Evolutionary conservation across 2,113 vertebrate genomes (phyloP).

Genomic region (Nettapus auritus): DNA sequence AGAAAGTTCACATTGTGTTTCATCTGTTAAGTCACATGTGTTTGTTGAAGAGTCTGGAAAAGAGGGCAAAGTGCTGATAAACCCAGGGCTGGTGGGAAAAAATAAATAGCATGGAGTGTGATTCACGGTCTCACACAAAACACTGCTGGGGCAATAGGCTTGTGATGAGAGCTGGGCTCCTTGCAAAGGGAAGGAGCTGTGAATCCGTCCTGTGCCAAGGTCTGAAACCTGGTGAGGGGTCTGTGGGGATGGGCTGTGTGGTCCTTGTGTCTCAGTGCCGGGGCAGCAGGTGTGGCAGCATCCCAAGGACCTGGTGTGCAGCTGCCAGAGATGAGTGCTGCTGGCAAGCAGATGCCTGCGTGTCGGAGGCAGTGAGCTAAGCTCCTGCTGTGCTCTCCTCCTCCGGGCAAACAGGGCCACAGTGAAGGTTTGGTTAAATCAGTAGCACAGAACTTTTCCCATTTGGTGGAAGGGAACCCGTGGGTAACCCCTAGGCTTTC

Average conservation of each 20-base stretch:
- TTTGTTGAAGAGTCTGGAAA: neutral
- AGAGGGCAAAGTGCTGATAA: neutral
- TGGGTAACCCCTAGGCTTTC: neutral
- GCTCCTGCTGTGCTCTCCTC: neutral
- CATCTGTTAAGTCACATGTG: neutral
- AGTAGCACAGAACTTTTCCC: neutral
- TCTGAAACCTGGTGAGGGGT: neutral
- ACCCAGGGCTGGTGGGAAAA: neutral
- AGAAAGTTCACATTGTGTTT: neutral
- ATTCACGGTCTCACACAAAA: rapidly evolving
- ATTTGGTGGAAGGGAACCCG: rapidly evolving
- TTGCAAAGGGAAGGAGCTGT: neutral
- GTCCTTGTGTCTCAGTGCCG: neutral
- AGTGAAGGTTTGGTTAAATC: neutral
- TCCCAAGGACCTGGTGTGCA: neutral
- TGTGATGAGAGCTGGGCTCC: rapidly evolving
- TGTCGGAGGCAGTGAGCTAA: neutral
- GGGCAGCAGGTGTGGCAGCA: neutral
- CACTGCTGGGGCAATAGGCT: rapidly evolving
- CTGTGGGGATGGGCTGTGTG: neutral
- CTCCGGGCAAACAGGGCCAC: rapidly evolving
- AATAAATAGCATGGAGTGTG: neutral
- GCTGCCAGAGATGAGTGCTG: rapidly evolving
- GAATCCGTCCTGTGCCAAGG: neutral
- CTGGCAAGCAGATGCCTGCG: neutral